Base-by-base conservation (phyloP, 2,113 vertebrate species). In the Arenaria interpres region DNA sequence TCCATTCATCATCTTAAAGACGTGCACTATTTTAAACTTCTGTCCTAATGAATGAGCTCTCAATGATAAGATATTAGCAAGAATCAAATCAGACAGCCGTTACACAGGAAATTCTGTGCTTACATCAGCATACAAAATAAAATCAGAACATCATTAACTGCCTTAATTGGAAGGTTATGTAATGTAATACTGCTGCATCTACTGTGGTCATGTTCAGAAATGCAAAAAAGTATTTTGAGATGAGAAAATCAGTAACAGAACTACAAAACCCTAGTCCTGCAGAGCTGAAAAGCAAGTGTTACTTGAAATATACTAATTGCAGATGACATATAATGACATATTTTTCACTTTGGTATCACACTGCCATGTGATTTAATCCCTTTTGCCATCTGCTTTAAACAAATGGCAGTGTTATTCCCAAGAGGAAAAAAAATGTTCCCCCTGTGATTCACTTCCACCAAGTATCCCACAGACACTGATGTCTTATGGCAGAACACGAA, bases 351-450 rank as follows among this genome's bases (percentile, higher is more conserved):
- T 60, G 28, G 41, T 85, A 90, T 87, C 63, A 85, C 56, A 69
- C 56, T 85, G 46, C 21, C 12, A 13, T 53, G 30, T 90, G 86
- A 96, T 78, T 93, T 93, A 95, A 96, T 92, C 64, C 45, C 67
- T 91, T 92, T 78, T 96, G 72, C 95, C 96, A 97, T 96, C 97
- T 96, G 93, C 73, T 93, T 97, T 93, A 76, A 95, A 93, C 74
- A 97, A 98, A 97, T 53, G 28, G 12, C 78, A 88, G 32, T 54
- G 21, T 85, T 92, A 93, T 91, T 97, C 64, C 72, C 48, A 79
- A 80, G 54, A 89, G 56, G 50, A 54, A 94, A 97, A 81, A 81
- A 86, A 77, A 48, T 27, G 37, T 43, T 81, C 96, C 81, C 78
- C 88, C 75, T 88, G 88, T 91, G 69, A 96, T 86, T 97, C 86